These are phyloP conservation scores for Atherinomorus stipes DNA, from an alignment of 2,113 vertebrate species.

Conservation along the genomic window DNA sequence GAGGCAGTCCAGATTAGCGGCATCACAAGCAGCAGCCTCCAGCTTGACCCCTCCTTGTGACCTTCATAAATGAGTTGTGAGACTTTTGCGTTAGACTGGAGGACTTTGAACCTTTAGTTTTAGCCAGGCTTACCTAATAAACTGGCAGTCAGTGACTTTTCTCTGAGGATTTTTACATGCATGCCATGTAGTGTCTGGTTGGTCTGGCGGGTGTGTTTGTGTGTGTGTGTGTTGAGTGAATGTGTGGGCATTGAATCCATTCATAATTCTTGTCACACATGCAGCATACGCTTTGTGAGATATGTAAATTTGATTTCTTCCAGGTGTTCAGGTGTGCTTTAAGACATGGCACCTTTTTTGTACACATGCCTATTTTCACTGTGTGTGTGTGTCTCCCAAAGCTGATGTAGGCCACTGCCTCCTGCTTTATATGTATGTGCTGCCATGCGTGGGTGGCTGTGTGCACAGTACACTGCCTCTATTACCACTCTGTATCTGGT, in stretches of 20 bases:
- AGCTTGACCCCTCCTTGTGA: not conserved
- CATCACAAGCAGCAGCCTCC: not conserved
- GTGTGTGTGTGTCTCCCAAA: not conserved
- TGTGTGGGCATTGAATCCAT: constrained; percentile 26
- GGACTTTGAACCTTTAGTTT: too few species aligned
- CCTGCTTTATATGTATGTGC: not conserved
- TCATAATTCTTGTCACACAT: constrained; percentile 27
- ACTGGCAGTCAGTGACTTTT: not conserved
- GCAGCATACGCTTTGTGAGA: constrained; percentile 3
- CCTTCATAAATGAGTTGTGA: constrained; percentile 3
- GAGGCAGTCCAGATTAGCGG: not conserved
- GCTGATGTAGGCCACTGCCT: not conserved
- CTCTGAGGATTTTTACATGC: not conserved
- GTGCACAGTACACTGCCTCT: constrained; percentile 31
- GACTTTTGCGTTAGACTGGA: not conserved
- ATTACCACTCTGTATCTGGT: constrained; percentile 24
- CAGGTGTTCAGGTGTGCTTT: constrained; percentile 24
- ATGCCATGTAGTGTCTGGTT: too few species aligned
- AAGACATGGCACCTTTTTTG: constrained; percentile 1
- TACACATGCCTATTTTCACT: not conserved
- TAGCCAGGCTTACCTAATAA: not conserved
- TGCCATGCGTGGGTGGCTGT: constrained; percentile 29
- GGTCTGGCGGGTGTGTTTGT: too few species aligned
- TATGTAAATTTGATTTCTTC: constrained; percentile 33
- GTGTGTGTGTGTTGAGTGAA: not conserved